These are phyloP conservation scores for Galbula dea DNA, from an alignment of 2,113 vertebrate genomes.

Conservation along the genomic window DNA sequence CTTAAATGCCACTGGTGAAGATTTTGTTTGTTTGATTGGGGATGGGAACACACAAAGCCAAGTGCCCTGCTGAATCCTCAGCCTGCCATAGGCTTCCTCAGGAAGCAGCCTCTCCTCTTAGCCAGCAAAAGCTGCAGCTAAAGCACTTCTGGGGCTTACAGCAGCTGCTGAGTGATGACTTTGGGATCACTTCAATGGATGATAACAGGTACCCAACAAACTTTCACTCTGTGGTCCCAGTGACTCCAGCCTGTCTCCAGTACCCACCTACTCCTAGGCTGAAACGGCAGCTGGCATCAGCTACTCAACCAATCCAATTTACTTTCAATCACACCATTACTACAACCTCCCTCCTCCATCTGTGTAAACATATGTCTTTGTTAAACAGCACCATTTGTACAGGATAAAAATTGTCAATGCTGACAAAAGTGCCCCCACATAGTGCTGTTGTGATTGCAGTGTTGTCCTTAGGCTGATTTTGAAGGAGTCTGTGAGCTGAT, in stretches of 20 bases:
- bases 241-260: not conserved
- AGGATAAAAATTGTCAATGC: conserved; percentile 68
- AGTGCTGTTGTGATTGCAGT: conserved; percentile 60
- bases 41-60: not conserved
- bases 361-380: conserved; percentile 67
- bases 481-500: conserved; percentile 48
- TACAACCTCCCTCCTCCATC: conserved; percentile 65
- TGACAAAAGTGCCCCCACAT: conserved; percentile 64
- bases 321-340: conserved; percentile 66
- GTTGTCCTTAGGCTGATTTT: conserved; percentile 52
- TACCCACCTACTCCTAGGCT: conserved; percentile 53
- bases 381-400: conserved; percentile 66
- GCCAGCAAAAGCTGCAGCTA: not conserved
- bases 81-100: not conserved
- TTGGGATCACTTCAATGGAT: not conserved
- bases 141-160: not conserved
- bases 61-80: not conserved
- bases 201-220: not conserved
- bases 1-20: not conserved
- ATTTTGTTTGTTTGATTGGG: not conserved
- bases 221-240: not conserved
- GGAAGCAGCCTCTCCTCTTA: not conserved
- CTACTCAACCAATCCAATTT: conserved; percentile 60
- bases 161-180: not conserved
- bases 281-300: conserved; percentile 58